Percentiles rank a stretch among this genome's conserved stretches.
Conservation (phyloP, 2,888 invertebrate genomes). For the Allophyes oxyacanthae region DNA sequence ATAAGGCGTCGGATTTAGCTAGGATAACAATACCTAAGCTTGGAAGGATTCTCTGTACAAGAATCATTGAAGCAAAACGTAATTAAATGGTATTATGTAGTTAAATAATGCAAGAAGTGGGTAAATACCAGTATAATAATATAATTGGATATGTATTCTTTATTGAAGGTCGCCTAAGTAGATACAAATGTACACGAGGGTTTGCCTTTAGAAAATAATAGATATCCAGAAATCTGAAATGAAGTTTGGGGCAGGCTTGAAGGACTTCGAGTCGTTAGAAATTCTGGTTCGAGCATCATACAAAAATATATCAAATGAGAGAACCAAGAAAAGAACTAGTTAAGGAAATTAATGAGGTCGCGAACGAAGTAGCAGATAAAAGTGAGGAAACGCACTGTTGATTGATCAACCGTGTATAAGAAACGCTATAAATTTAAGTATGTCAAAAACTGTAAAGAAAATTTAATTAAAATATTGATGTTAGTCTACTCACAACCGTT, state of each 20-base stretch:
- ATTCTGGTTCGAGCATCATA: too few relatives aligned
- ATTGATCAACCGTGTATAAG: background rate
- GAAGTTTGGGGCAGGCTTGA: too few relatives aligned
- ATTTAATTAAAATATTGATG: too few relatives aligned
- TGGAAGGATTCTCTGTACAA: conserved; percentile 42
- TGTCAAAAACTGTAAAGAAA: background rate
- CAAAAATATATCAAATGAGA: too few relatives aligned
- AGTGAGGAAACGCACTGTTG: background rate
- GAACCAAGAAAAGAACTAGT: too few relatives aligned
- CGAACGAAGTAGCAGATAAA: background rate
- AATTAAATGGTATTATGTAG: conserved; percentile 57
- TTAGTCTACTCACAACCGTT: too few relatives aligned
- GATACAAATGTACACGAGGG: too few relatives aligned
- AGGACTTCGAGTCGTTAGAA: too few relatives aligned
- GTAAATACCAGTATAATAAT: conserved; percentile 42
- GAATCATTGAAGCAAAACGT: conserved; percentile 48
- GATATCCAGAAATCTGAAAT: too few relatives aligned
- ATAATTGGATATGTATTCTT: conserved; percentile 46
- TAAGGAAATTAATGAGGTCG: too few relatives aligned
- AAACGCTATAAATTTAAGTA: background rate
- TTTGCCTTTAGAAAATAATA: too few relatives aligned
- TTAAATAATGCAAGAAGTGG: conserved; percentile 43
- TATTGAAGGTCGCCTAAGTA: conserved; percentile 18
- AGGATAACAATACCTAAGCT: conserved; percentile 25
- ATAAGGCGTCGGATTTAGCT: conserved; percentile 12